These are phyloP conservation scores for Orthonyx spaldingii DNA, from an alignment of 2,113 vertebrate species.

Conservation along the genomic window DNA sequence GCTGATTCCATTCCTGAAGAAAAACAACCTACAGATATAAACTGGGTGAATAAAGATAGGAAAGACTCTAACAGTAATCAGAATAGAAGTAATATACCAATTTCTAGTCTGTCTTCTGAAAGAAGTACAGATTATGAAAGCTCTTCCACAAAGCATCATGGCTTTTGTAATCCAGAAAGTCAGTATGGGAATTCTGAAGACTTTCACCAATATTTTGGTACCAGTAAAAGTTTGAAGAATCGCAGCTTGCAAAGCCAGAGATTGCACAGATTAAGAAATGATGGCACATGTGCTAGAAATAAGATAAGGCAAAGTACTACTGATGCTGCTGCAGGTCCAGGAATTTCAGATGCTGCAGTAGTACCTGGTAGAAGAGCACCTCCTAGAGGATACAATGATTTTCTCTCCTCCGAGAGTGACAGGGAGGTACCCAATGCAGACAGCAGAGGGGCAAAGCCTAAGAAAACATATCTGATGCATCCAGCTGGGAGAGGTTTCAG, in stretches of 20 bases:
- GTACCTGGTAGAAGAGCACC: constrained; percentile 60
- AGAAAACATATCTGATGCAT: constrained; percentile 70
- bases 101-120: constrained; percentile 65
- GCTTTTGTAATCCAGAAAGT: constrained; percentile 53
- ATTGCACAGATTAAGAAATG: constrained; percentile 76
- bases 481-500: constrained; percentile 68
- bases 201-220: constrained; percentile 64
- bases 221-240: constrained; percentile 69
- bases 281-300: constrained; percentile 54
- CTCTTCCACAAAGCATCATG: constrained; percentile 52
- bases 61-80: constrained; percentile 70
- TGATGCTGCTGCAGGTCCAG: constrained; percentile 35
- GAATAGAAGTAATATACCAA: constrained; percentile 61
- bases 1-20: constrained; percentile 73
- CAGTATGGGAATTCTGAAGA: constrained; percentile 62
- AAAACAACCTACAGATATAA: constrained; percentile 64
- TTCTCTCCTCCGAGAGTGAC: constrained; percentile 72
- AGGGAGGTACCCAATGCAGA: constrained; percentile 67
- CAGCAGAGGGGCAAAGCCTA: constrained; percentile 79
- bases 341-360: constrained; percentile 20
- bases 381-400: constrained; percentile 63
- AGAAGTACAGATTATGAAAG: constrained; percentile 60
- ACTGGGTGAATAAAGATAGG: constrained; percentile 73
- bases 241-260: constrained; percentile 70
- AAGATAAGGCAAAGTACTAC: constrained; percentile 53